Percentiles rank a stretch among this genome's conserved stretches.
phyloP scores from a whole-genome alignment of 2,797 vertebrate species.

The Pangasius krempfi region DNA sequence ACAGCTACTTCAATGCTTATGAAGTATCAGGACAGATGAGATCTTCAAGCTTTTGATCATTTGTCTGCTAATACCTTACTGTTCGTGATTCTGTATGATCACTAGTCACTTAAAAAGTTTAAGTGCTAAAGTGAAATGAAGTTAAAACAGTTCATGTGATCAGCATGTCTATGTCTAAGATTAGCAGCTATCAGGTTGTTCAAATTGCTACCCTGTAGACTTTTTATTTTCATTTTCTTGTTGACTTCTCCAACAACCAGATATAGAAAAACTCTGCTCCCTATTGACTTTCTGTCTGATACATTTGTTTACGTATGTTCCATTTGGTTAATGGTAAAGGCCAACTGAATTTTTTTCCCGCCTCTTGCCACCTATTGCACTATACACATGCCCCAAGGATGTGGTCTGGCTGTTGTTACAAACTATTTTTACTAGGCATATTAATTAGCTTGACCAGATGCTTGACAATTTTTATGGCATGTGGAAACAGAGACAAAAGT shows the following conservation, averaged over 20 bases:
- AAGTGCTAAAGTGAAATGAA: neutral
- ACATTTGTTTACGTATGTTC: neutral
- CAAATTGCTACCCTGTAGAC: neutral
- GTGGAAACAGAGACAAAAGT: neutral
- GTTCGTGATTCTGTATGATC: neutral
- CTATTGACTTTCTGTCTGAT: neutral
- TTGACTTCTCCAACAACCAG: neutral
- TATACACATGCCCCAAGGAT: neutral
- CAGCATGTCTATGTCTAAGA: neutral
- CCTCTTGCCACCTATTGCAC: neutral
- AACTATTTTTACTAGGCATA: neutral
- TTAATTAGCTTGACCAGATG: neutral
- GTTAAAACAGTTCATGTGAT: neutral
- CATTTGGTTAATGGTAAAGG: neutral
- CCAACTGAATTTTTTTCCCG: neutral
- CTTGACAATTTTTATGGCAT: neutral
- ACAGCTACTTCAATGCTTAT: neutral
- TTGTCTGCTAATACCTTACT: neutral
- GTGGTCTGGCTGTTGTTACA: neutral
- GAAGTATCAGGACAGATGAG: neutral
- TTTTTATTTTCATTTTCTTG: neutral
- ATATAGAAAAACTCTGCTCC: neutral
- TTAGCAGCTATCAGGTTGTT: neutral
- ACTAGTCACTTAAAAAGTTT: neutral
- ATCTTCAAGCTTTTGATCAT: slow-evolving; percentile 4